Conservation (phyloP, 2,888 invertebrate genomes). For the Congeria kusceri region DNA sequence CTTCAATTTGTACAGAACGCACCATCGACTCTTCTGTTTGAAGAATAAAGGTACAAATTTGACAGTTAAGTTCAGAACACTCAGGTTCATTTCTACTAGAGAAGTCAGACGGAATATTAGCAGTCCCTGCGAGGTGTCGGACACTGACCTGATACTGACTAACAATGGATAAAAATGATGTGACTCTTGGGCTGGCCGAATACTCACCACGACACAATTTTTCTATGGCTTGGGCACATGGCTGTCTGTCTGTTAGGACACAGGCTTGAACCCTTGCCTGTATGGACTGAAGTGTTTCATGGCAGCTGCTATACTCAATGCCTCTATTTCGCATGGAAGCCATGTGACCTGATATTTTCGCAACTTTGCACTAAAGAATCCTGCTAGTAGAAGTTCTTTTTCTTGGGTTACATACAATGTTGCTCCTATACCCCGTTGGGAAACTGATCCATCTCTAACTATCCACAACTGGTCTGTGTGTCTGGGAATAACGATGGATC, state of each 20-base stretch:
- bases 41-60: slow-evolving; percentile 53
- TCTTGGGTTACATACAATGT: slow-evolving; percentile 60
- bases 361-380: slow-evolving; percentile 69
- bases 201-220: slow-evolving; percentile 65
- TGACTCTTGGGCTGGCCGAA: slow-evolving; percentile 59
- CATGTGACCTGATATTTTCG: slow-evolving; percentile 64
- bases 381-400: slow-evolving; percentile 48
- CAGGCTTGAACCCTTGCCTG: slow-evolving; percentile 41
- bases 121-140: slow-evolving; percentile 42
- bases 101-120: slow-evolving; percentile 61
- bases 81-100: slow-evolving; percentile 56
- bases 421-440: slow-evolving; percentile 62
- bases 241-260: slow-evolving; percentile 63
- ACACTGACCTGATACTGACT: slow-evolving; percentile 50
- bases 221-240: slow-evolving; percentile 65
- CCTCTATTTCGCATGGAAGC: slow-evolving; percentile 68
- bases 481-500: slow-evolving; percentile 29
- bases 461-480: slow-evolving; percentile 39
- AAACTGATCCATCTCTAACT: slow-evolving; percentile 55
- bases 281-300: slow-evolving; percentile 66
- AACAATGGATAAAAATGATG: slow-evolving; percentile 56
- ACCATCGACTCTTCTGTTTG: slow-evolving; percentile 62
- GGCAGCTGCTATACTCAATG: slow-evolving; percentile 59
- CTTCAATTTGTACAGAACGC: slow-evolving; percentile 21
- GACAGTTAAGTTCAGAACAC: slow-evolving; percentile 54